Percentiles rank a stretch among this genome's conserved stretches.
Conservation (phyloP, 2,113 vertebrate species). For the Prionailurus viverrinus region DNA sequence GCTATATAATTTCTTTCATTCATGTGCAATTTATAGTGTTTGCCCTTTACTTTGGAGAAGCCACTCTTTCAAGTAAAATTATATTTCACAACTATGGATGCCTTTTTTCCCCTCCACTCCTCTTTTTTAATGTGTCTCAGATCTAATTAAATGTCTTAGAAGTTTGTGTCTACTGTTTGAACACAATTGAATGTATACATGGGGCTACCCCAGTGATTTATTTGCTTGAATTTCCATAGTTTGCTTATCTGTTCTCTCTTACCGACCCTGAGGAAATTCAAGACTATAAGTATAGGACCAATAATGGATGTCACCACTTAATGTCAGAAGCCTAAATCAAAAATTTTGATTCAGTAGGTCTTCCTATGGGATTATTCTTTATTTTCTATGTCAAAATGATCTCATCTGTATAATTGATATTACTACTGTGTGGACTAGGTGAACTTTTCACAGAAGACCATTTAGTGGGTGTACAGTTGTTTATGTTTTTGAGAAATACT, state of each 20-base stretch:
- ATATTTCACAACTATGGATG: background rate
- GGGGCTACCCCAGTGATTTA: constrained; percentile 66
- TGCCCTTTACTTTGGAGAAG: constrained; percentile 57
- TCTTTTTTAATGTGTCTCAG: constrained; percentile 54
- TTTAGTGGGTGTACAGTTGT: background rate
- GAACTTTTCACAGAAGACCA: background rate
- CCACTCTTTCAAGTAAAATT: constrained; percentile 58
- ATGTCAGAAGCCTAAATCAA: constrained; percentile 12
- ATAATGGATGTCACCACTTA: constrained; percentile 25
- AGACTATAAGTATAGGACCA: constrained; percentile 58
- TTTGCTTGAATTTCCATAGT: constrained; percentile 57
- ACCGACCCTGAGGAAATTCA: constrained; percentile 74
- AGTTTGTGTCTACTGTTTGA: constrained; percentile 61
- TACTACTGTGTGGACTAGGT: background rate
- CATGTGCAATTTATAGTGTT: constrained; percentile 53
- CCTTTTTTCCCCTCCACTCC: background rate
- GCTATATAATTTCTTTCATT: constrained; percentile 72
- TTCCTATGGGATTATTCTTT: background rate
- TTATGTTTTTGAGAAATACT: constrained; percentile 4
- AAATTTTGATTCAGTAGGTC: background rate
- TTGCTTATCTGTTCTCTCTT: constrained; percentile 68
- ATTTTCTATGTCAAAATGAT: background rate
- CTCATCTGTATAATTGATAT: background rate
- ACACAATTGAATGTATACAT: constrained; percentile 35
- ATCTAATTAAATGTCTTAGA: constrained; percentile 58